These are phyloP conservation scores for Zaprionus taronus DNA, from an alignment of 1,140 invertebrate genomes.

Conservation along the genomic window DNA sequence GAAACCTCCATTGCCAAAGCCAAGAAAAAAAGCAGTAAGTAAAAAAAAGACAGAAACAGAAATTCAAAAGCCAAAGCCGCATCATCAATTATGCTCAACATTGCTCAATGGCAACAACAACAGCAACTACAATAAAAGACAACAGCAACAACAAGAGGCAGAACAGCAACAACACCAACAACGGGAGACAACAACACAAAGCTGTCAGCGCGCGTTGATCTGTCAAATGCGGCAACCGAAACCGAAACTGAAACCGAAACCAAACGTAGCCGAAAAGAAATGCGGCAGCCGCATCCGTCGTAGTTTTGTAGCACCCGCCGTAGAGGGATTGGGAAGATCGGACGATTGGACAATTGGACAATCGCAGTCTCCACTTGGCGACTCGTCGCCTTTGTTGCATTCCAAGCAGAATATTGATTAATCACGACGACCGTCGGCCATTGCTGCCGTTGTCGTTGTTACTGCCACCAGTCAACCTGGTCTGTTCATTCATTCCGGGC, in stretches of 20 bases:
- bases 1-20: constrained; percentile 65
- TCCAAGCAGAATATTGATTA: constrained; percentile 80
- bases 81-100: constrained; percentile 82
- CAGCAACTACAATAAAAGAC: not conserved
- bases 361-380: constrained; percentile 54
- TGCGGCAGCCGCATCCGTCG: constrained; percentile 54
- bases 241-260: constrained; percentile 35
- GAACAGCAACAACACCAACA: constrained; percentile 44
- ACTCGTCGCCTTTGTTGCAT: constrained; percentile 74
- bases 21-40: constrained; percentile 12
- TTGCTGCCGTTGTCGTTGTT: constrained; percentile 42
- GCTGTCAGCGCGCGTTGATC: constrained; percentile 81
- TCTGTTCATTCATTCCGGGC: constrained; percentile 47
- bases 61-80: constrained; percentile 79
- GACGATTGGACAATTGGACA: not conserved
- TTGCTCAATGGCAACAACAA: constrained; percentile 65
- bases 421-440: constrained; percentile 65
- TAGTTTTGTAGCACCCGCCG: constrained; percentile 32
- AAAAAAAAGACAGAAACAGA: constrained; percentile 27
- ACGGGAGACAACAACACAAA: constrained; percentile 55
- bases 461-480: constrained; percentile 6
- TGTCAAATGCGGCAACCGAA: constrained; percentile 72
- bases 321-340: constrained; percentile 3
- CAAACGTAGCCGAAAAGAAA: constrained; percentile 61
- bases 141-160: constrained; percentile 29